Conservation (phyloP, 2,797 vertebrate genomes). For the Pempheris klunzingeri region DNA sequence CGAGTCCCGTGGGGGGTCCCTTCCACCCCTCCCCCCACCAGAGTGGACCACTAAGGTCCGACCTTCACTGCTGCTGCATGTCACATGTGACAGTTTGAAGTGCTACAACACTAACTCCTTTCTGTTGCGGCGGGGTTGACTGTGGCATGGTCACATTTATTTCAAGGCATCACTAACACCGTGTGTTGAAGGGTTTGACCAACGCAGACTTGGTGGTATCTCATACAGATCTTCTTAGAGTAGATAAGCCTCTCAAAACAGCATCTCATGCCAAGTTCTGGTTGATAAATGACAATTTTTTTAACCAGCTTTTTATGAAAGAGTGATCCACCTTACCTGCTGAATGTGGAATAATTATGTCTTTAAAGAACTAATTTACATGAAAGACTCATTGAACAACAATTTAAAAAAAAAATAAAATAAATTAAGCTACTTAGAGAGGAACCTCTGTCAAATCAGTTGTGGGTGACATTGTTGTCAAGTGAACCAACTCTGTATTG, state of each 20-base stretch:
- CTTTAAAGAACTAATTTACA: not conserved
- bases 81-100: not conserved
- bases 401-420: not conserved
- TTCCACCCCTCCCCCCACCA: conserved; percentile 44
- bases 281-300: too few species aligned
- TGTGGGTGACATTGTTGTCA: not conserved
- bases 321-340: not conserved
- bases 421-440: not conserved
- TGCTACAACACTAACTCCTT: not conserved
- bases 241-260: not conserved
- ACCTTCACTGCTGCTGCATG: conserved; percentile 30
- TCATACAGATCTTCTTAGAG: not conserved
- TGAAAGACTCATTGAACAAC: not conserved
- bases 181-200: not conserved
- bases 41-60: conserved; percentile 72
- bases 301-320: not conserved
- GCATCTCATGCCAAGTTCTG: too few species aligned
- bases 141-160: conserved; percentile 3
- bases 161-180: conserved; percentile 16
- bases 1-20: conserved; percentile 57
- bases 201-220: not conserved
- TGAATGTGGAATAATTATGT: not conserved
- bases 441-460: not conserved
- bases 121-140: not conserved
- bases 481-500: not conserved